Base-by-base conservation (phyloP, 1,140 invertebrate species). In the Papilio xuthus region DNA sequence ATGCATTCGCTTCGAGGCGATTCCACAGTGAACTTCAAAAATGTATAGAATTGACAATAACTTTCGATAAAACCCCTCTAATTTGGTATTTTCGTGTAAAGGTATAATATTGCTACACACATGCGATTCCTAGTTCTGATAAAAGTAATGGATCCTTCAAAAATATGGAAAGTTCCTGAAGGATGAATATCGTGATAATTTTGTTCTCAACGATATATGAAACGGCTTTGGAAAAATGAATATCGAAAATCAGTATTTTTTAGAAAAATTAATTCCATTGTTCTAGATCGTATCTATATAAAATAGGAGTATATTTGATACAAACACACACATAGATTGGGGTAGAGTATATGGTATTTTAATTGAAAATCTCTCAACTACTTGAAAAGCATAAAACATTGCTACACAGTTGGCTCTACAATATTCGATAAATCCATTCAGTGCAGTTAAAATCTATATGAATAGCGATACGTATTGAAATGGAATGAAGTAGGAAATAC, bases 401-500 rank as follows among this genome's bases (percentile, higher is more conserved):
- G 56, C 23, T 13, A 60, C 56, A 60, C 23, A 60, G 56, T 60
- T 60, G 56, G 23, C 23, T 60, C 56, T 60, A 60, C 20, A 60
- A 60, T 26, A 60, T 60, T 60, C 56, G 56, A 60, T 60, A 60
- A 60, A 60, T 60, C 56, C 56, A 60, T 60, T 60, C 56, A 60
- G 56, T 26, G 56, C 56, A 60, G 56, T 60, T 60, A 60, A 60
- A 60, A 60, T 60, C 56, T 60, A 15, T 26, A 60, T 60, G 56
- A 60, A 60, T 60, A 23, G 23, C 23, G 56, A 4, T 60, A 60
- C 23, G 56, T 60, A 60, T 60, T 60, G 56, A 60, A 60, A 60
- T 13, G 56, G 56, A 60, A 60, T 60, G 56, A 60, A 60, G 56
- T 15, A 60, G 56, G 56, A 26, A 60, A 60, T 60, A 60, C 56